Percentiles rank a stretch among this genome's conserved stretches.
These are phyloP conservation scores for Thalassaphorura encarpata DNA, from an alignment of 1,140 invertebrate genomes.

Conservation along the genomic window DNA sequence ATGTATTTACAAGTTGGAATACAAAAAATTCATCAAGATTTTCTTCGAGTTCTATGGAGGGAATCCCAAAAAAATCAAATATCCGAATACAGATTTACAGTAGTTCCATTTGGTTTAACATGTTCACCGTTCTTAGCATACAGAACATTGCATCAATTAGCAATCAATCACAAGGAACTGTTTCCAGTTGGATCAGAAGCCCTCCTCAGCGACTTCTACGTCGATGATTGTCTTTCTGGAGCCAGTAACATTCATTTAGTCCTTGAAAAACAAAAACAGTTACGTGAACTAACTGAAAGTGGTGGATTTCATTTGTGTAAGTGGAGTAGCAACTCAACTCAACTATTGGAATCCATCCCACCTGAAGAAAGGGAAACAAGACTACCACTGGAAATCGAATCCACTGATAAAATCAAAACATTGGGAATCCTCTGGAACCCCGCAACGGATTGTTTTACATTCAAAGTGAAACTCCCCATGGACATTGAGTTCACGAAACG, in stretches of 20 bases:
- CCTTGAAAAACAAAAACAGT: slow-evolving; percentile 24
- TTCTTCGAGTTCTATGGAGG: slow-evolving; percentile 13
- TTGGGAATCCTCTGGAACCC: slow-evolving; percentile 36
- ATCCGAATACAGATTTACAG: slow-evolving; percentile 5
- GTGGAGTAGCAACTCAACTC: slow-evolving; percentile 34
- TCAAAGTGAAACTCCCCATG: not conserved
- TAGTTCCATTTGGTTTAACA: slow-evolving; percentile 13
- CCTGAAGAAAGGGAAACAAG: slow-evolving; percentile 7
- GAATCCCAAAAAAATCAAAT: not conserved
- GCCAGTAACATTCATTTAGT: not conserved
- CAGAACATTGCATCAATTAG: slow-evolving; percentile 9
- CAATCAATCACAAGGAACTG: not conserved
- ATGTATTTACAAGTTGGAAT: slow-evolving; percentile 18
- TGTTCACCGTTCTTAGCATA: slow-evolving; percentile 4
- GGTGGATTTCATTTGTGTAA: slow-evolving; percentile 35
- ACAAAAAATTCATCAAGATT: slow-evolving; percentile 26
- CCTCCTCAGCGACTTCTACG: slow-evolving; percentile 37
- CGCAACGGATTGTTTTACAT: slow-evolving; percentile 22
- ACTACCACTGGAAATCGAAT: slow-evolving; percentile 1
- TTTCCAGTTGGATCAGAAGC: slow-evolving; percentile 32
- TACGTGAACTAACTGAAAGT: slow-evolving; percentile 18
- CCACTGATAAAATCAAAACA: slow-evolving; percentile 32
- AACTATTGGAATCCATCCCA: slow-evolving; percentile 11
- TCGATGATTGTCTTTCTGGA: slow-evolving; percentile 39
- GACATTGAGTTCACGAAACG: slow-evolving; percentile 15